phyloP scores from a whole-genome alignment of 2,888 invertebrate genomes.

The Amphipyra berbera region DNA sequence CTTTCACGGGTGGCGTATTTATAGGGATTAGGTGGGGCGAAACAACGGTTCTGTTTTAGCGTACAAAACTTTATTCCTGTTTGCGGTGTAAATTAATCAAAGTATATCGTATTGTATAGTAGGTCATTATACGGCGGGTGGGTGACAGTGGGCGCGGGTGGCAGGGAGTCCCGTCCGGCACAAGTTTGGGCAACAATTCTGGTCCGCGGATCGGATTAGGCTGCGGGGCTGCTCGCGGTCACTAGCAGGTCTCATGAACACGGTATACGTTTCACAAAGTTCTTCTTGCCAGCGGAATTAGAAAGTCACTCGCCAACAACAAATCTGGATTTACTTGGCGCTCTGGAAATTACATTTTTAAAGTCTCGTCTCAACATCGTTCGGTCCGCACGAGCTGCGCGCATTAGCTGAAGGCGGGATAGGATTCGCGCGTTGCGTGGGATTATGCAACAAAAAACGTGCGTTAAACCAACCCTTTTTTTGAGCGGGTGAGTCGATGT shows the following conservation, averaged over 20 bases:
- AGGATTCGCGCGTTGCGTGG: slow-evolving; percentile 74
- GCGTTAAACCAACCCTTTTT: slow-evolving; percentile 83
- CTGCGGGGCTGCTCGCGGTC: slow-evolving; percentile 81
- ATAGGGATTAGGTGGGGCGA: slow-evolving; percentile 76
- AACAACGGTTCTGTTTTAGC: slow-evolving; percentile 84
- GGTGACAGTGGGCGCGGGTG: slow-evolving; percentile 63
- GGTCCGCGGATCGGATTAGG: slow-evolving; percentile 84
- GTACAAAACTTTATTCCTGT: slow-evolving; percentile 80
- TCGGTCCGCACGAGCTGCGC: slow-evolving; percentile 69
- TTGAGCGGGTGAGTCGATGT: slow-evolving; percentile 74
- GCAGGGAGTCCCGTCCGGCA: slow-evolving; percentile 64
- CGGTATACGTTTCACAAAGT: slow-evolving; percentile 89
- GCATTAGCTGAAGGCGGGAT: slow-evolving; percentile 71
- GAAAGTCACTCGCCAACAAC: slow-evolving; percentile 87
- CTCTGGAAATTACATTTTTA: slow-evolving; percentile 85
- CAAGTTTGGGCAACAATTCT: slow-evolving; percentile 83
- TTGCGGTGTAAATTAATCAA: slow-evolving; percentile 87
- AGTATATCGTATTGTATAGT: slow-evolving; percentile 79
- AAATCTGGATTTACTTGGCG: slow-evolving; percentile 86
- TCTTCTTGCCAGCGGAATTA: slow-evolving; percentile 83
- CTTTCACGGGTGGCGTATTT: slow-evolving; percentile 74
- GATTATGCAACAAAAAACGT: slow-evolving; percentile 85
- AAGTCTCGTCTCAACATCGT: slow-evolving; percentile 74
- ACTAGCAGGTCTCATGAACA: slow-evolving; percentile 84
- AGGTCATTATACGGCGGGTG: slow-evolving; percentile 80